phyloP scores from a whole-genome alignment of 1,140 invertebrate genomes.

The Drosophila prosaltans region DNA sequence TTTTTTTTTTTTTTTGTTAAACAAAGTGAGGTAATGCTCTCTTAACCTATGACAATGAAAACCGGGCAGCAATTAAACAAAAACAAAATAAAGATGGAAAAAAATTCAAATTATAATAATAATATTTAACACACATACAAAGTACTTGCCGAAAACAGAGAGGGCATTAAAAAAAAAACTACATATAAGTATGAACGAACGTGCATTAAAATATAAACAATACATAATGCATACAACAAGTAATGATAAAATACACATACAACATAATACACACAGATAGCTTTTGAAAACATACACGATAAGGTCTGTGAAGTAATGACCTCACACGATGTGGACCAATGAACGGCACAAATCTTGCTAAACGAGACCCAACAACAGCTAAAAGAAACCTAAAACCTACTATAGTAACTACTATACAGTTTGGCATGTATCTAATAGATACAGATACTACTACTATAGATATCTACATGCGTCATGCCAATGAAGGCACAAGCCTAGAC shows the following conservation, averaged over 20 bases:
- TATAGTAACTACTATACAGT: constrained; percentile 20
- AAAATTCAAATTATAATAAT: constrained; percentile 68
- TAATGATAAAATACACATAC: constrained; percentile 24
- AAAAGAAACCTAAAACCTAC: constrained; percentile 22
- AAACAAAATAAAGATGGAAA: constrained; percentile 35
- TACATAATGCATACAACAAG: constrained; percentile 38
- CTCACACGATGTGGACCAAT: constrained; percentile 60
- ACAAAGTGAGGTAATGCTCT: constrained; percentile 49
- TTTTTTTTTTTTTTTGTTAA: constrained; percentile 15
- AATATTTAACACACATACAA: constrained; percentile 51
- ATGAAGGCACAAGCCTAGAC: constrained; percentile 15
- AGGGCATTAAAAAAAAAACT: constrained; percentile 36
- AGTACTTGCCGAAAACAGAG: constrained; percentile 39
- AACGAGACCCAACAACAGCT: background rate
- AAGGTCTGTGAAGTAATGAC: constrained; percentile 64
- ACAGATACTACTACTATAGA: background rate
- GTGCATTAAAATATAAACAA: constrained; percentile 57
- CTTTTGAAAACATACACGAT: constrained; percentile 28
- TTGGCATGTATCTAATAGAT: constrained; percentile 24
- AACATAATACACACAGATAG: no score
- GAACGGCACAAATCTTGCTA: constrained; percentile 48
- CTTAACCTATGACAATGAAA: constrained; percentile 71
- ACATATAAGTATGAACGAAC: constrained; percentile 13
- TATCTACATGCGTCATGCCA: constrained; percentile 26
- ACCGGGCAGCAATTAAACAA: constrained; percentile 46